Conservation (phyloP, 2,797 vertebrate species). For the Zalophus californianus region DNA sequence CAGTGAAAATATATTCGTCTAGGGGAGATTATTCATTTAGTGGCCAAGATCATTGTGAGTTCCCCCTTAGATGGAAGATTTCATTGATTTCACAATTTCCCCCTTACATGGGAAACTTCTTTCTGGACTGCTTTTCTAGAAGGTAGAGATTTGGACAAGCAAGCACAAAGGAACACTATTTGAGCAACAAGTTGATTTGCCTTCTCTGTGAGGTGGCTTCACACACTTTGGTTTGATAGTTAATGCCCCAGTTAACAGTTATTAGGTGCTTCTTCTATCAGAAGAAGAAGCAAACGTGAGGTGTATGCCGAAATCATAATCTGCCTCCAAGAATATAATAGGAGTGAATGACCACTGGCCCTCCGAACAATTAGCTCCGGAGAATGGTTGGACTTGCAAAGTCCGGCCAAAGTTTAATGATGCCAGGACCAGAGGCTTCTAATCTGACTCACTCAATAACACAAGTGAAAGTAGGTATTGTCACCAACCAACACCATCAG, state of each 20-base stretch:
- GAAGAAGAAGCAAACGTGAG: background rate
- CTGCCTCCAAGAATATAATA: slow-evolving; percentile 11
- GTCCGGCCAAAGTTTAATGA: slow-evolving; percentile 22
- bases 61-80: background rate
- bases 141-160: slow-evolving; percentile 19
- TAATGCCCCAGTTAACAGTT: slow-evolving; percentile 27
- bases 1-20: background rate
- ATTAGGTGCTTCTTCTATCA: background rate
- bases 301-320: background rate
- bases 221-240: background rate
- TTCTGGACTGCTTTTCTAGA: background rate
- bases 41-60: background rate
- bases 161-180: slow-evolving; percentile 39
- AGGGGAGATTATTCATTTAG: slow-evolving; percentile 6
- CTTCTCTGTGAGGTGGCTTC: slow-evolving; percentile 41
- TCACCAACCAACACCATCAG: background rate
- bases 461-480: background rate
- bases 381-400: background rate
- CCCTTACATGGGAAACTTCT: background rate
- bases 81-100: slow-evolving; percentile 13
- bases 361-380: background rate
- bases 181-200: slow-evolving; percentile 62
- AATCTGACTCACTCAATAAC: background rate
- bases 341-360: background rate
- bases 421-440: fast-evolving